Percentiles rank a stretch among this genome's conserved stretches.
These are phyloP conservation scores for Lonchura striata DNA, from an alignment of 2,113 vertebrate species.

Conservation along the genomic window DNA sequence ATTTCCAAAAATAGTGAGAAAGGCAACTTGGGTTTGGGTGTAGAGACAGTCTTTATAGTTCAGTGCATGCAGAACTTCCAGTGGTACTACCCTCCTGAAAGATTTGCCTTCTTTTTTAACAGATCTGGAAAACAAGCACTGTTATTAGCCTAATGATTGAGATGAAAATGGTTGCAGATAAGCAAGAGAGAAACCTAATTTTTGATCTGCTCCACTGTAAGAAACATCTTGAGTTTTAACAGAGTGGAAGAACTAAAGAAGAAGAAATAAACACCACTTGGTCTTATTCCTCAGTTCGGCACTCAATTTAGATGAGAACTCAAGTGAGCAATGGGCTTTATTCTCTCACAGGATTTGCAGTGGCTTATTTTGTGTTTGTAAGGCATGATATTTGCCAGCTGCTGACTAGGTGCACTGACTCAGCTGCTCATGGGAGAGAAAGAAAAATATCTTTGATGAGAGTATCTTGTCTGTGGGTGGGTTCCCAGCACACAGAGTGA, in stretches of 20 bases:
- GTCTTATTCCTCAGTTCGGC: not conserved
- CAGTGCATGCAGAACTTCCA: not conserved
- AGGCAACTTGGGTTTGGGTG: not conserved
- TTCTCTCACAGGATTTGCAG: not conserved
- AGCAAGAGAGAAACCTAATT: not conserved
- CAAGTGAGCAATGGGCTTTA: not conserved
- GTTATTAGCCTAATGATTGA: not conserved
- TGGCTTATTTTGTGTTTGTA: not conserved
- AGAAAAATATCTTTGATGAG: not conserved
- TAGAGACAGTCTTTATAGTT: not conserved
- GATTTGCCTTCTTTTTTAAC: not conserved
- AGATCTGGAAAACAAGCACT: not conserved
- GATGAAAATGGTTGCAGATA: not conserved
- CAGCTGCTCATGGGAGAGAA: conserved; percentile 11
- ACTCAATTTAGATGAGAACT: not conserved
- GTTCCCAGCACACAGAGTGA: not conserved
- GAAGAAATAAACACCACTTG: not conserved
- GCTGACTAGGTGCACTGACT: conserved; percentile 15
- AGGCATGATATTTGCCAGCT: not conserved
- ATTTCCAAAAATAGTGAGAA: not conserved
- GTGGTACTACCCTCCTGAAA: not conserved
- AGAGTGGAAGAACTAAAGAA: not conserved
- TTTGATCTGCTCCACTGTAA: not conserved
- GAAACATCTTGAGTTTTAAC: not conserved
- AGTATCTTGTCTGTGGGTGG: not conserved